Conservation (phyloP, 1,140 invertebrate genomes). For the Bombus cullumanus region DNA sequence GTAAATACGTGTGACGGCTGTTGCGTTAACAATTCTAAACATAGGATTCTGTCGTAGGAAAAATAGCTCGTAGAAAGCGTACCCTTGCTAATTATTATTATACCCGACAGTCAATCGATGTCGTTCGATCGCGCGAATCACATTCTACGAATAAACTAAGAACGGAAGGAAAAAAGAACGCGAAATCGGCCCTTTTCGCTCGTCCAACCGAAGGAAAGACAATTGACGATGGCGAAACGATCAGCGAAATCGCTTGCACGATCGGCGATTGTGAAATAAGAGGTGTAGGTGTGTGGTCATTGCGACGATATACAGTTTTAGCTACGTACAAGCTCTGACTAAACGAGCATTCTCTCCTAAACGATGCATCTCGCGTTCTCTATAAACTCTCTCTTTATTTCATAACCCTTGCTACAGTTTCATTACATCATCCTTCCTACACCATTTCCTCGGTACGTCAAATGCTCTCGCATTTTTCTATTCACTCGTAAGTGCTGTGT, state of each 20-base stretch:
- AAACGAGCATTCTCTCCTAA: not conserved
- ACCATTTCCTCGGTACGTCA: no score
- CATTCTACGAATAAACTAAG: conserved; percentile 8
- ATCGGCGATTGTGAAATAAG: conserved; percentile 17
- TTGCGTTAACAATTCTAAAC: conserved; percentile 41
- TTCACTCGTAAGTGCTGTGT: not conserved
- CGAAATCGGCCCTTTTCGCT: not conserved
- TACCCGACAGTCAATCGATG: conserved; percentile 22
- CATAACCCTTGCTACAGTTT: not conserved
- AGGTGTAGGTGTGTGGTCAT: conserved; percentile 18
- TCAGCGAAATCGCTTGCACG: not conserved
- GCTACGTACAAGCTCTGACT: not conserved
- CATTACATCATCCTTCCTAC: not conserved
- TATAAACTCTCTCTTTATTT: not conserved
- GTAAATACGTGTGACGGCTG: conserved; percentile 34
- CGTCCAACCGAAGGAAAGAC: not conserved
- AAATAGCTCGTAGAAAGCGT: conserved; percentile 51
- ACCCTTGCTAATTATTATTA: conserved; percentile 27
- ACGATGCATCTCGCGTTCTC: not conserved
- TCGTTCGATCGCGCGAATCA: not conserved
- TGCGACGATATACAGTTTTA: conserved; percentile 31
- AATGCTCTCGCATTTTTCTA: not conserved
- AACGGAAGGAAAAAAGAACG: not conserved
- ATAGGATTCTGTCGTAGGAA: conserved; percentile 44
- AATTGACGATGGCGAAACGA: conserved; percentile 12